phyloP scores from a whole-genome alignment of 2,888 invertebrate species.

The Carterocephalus palaemon region DNA sequence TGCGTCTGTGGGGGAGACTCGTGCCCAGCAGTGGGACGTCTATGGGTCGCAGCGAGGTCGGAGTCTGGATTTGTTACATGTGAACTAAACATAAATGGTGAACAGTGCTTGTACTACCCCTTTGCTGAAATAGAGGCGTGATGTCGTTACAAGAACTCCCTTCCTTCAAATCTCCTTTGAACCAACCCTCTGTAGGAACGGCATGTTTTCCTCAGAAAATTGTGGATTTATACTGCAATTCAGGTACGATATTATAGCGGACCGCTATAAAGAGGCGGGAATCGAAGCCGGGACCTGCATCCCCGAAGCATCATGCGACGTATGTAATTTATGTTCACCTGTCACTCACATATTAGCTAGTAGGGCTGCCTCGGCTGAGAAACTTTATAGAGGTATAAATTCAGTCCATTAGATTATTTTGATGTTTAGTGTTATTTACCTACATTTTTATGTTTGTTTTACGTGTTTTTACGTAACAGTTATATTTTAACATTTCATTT shows the following conservation, averaged over 20 bases:
- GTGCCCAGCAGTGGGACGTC: too few relatives aligned
- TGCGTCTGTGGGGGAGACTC: too few relatives aligned
- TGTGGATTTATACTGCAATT: slow-evolving; percentile 17
- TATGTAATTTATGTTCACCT: slow-evolving; percentile 67
- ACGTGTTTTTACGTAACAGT: too few relatives aligned
- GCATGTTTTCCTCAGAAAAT: slow-evolving; percentile 6
- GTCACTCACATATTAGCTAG: slow-evolving; percentile 73
- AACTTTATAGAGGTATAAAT: slow-evolving; percentile 2
- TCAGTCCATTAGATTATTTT: too few relatives aligned
- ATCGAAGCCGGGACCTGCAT: slow-evolving; percentile 48
- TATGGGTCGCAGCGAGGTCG: too few relatives aligned
- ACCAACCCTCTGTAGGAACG: neutral
- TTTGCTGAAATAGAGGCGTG: too few relatives aligned
- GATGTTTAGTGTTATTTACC: too few relatives aligned
- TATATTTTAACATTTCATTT: neutral
- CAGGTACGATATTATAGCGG: slow-evolving; percentile 34
- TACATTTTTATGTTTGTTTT: too few relatives aligned
- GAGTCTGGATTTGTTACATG: too few relatives aligned
- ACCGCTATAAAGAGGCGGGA: slow-evolving; percentile 45
- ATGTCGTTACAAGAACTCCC: too few relatives aligned
- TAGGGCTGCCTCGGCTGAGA: slow-evolving; percentile 48
- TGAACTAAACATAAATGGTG: too few relatives aligned
- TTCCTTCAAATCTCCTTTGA: neutral
- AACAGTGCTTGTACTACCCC: too few relatives aligned
- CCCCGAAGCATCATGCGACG: slow-evolving; percentile 52